Evolutionary conservation across 2,797 vertebrate genomes (phyloP).

Genomic region (Enteromius argenteus): DNA sequence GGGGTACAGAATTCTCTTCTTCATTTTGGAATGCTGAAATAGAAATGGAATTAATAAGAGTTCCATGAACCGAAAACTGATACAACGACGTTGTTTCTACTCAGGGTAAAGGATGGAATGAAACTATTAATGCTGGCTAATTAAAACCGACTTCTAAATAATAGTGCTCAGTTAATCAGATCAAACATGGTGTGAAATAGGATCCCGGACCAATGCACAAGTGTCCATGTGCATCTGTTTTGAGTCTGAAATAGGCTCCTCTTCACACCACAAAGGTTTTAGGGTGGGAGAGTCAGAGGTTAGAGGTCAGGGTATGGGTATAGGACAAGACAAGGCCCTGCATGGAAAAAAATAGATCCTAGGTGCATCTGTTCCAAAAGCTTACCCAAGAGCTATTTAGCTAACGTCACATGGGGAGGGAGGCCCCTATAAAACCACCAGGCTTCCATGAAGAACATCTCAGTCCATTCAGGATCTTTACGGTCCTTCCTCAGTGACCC

Average conservation of each 20-base stretch:
- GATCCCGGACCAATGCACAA: slow-evolving; percentile 60
- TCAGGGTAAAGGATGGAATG: background rate
- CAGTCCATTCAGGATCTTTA: slow-evolving; percentile 52
- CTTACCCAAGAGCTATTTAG: slow-evolving; percentile 60
- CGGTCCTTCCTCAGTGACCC: slow-evolving; percentile 37
- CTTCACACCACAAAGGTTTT: slow-evolving; percentile 79
- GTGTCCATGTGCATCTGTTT: slow-evolving; percentile 77
- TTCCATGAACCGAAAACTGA: background rate
- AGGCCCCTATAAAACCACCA: slow-evolving; percentile 71
- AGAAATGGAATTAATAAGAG: slow-evolving; percentile 51
- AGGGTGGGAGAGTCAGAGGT: slow-evolving; percentile 60
- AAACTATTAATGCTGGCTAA: background rate
- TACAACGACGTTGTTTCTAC: background rate
- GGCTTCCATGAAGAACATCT: slow-evolving; percentile 35
- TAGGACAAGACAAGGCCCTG: slow-evolving; percentile 66
- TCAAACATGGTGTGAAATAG: slow-evolving; percentile 28
- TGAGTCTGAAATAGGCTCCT: slow-evolving; percentile 78
- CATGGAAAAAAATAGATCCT: slow-evolving; percentile 80
- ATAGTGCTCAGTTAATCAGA: slow-evolving; percentile 9
- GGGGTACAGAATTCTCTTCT: slow-evolving; percentile 49
- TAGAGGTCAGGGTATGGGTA: slow-evolving; percentile 59
- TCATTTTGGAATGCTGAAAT: slow-evolving; percentile 20
- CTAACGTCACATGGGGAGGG: slow-evolving; percentile 73
- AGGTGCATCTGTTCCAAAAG: slow-evolving; percentile 76
- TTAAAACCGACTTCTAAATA: background rate